These are phyloP conservation scores for Podabrus alpinus DNA, from an alignment of 2,888 invertebrate genomes.

Conservation along the genomic window DNA sequence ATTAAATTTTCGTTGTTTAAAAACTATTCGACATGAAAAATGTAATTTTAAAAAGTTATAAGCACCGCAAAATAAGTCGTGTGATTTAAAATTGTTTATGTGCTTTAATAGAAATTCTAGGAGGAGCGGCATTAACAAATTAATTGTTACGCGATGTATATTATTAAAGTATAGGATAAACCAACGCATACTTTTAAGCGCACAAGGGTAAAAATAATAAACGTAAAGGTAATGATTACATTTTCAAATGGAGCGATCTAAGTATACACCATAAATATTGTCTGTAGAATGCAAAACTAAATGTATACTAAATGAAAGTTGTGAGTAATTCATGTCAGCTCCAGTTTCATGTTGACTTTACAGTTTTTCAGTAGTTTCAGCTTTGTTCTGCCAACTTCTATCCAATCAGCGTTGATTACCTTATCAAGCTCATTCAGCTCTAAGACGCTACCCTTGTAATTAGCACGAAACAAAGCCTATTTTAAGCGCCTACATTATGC, in stretches of 20 bases:
- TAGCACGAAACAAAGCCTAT: constrained; percentile 24
- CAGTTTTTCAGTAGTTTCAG: not conserved
- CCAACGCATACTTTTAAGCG: no score
- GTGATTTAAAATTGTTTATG: no score
- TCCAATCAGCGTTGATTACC: constrained; percentile 30
- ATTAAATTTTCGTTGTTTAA: no score
- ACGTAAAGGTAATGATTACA: not conserved
- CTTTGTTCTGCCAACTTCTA: constrained; percentile 10
- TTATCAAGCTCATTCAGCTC: constrained; percentile 28
- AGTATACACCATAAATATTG: not conserved
- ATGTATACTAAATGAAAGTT: not conserved
- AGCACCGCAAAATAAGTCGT: not conserved
- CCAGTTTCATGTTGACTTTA: not conserved
- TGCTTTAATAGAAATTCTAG: not conserved
- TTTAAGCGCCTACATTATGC: constrained; percentile 27
- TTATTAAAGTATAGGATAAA: no score
- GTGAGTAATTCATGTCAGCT: not conserved
- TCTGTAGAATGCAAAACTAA: not conserved
- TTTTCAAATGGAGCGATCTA: not conserved
- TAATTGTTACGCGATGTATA: not conserved
- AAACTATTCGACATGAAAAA: no score
- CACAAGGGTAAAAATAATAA: not conserved
- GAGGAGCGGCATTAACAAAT: not conserved
- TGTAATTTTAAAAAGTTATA: not conserved
- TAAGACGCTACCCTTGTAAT: constrained; percentile 30